Evolutionary conservation across 2,888 invertebrate species (phyloP).

Genomic region (Chymomyza caudatula): DNA sequence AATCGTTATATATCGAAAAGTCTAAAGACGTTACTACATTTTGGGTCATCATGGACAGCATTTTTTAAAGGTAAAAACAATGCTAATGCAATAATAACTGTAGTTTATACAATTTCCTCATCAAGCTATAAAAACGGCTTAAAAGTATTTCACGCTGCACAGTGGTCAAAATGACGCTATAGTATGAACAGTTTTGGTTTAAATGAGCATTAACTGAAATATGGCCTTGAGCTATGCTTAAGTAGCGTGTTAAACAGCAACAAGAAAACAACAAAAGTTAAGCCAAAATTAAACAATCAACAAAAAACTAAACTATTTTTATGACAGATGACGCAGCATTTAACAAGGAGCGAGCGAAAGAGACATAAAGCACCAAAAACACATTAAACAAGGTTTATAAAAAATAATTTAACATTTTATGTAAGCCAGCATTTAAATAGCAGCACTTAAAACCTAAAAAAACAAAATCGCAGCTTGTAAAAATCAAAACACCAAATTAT

Average conservation of each 20-base stretch:
- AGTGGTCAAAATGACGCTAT: background rate
- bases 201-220: background rate
- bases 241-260: background rate
- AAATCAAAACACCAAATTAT: background rate
- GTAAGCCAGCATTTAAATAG: conserved; percentile 48
- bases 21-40: background rate
- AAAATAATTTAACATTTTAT: conserved; percentile 30
- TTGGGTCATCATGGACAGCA: background rate
- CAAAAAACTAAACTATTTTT: background rate
- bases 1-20: background rate
- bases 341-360: background rate
- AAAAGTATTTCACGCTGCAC: background rate
- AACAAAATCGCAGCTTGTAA: background rate
- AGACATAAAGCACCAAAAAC: background rate
- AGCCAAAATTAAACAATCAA: background rate
- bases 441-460: conserved; percentile 47
- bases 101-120: background rate
- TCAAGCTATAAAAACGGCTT: background rate
- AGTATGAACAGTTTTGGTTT: background rate
- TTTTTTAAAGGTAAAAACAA: too few relatives aligned
- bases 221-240: background rate
- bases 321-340: background rate
- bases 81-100: too few relatives aligned
- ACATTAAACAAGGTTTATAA: background rate
- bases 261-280: background rate